Evolutionary conservation across 2,797 vertebrate genomes (phyloP), one percentile per base, ranked within the genome.

Genomic region (Sternarchorhynchus goeldii): DNA sequence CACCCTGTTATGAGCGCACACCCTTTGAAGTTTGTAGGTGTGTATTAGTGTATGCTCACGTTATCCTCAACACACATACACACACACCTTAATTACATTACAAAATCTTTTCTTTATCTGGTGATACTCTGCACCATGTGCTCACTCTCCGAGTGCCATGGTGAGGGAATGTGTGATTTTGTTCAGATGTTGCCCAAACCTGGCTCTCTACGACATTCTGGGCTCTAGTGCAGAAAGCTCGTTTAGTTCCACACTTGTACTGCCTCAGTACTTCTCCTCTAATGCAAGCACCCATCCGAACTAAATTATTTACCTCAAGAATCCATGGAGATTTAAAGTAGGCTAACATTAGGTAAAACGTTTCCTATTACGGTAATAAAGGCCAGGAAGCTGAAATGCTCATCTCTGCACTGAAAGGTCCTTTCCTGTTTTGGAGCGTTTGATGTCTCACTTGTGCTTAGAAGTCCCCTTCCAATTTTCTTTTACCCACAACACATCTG

Each of bases 101-200:
- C 50, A 56, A 70, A 70, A 70, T 70, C 32, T 70, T 70, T 68
- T 70, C 67, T 70, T 70, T 70, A 58, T 66, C 68, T 72, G 72
- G 45, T 36, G 29, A 34, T 62, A 53, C 36, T 25, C 45, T 56
- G 25, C 41, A 71, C 78, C 78, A 71, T 80, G 66, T 74, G 72
- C 67, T 75, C 41, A 41, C 78, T 80, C 78, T 62, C 72, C 69
- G 60, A 25, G 25, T 75, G 78, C 56, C 41, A 21, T 21, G 41
- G 57, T 75, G 57, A 55, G 31, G 36, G 39, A 67, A 69, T 62
- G 34, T 72, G 72, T 75, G 78, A 80, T 45, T 75, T 65, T 69
- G 78, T 72, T 55, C 65, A 73, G 62, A 78, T 32, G 39, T 16
- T 5, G 6, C 56, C 73, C 73, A 80, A n/a, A 67, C 2, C 34